These are phyloP conservation scores for Psittacus erithacus DNA, from an alignment of 2,113 vertebrate genomes.

Conservation along the genomic window DNA sequence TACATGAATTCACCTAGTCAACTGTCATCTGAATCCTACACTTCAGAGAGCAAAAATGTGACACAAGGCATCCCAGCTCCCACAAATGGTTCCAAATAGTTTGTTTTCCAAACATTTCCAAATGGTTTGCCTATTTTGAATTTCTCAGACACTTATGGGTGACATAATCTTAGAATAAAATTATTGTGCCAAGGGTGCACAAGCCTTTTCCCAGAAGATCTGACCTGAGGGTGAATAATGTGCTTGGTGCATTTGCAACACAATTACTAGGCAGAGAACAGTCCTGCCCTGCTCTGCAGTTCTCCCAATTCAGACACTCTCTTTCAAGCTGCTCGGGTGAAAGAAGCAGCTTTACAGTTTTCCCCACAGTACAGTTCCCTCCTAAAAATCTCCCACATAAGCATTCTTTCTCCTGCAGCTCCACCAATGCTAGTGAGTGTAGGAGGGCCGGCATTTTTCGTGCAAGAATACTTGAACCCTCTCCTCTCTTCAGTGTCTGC, in stretches of 20 bases:
- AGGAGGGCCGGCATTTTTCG: conserved; percentile 24
- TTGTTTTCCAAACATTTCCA: conserved; percentile 1
- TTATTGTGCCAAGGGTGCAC: background rate
- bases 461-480: background rate
- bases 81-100: background rate
- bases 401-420: conserved; percentile 22
- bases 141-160: background rate
- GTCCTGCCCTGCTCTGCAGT: background rate
- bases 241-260: conserved; percentile 28
- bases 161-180: background rate
- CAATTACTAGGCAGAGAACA: conserved; percentile 19
- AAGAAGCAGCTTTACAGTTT: conserved; percentile 5
- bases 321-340: background rate
- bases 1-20: background rate
- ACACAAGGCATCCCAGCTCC: background rate
- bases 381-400: conserved; percentile 7
- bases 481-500: background rate
- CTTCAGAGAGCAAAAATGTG: background rate
- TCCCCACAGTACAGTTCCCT: background rate
- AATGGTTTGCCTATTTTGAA: conserved; percentile 14
- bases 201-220: conserved; percentile 9
- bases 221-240: background rate
- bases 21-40: background rate
- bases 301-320: background rate
- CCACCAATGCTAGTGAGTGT: background rate